These are phyloP conservation scores for Palythoa caribaeorum DNA, from an alignment of 92 coral and sea anemone species.

Conservation along the genomic window DNA sequence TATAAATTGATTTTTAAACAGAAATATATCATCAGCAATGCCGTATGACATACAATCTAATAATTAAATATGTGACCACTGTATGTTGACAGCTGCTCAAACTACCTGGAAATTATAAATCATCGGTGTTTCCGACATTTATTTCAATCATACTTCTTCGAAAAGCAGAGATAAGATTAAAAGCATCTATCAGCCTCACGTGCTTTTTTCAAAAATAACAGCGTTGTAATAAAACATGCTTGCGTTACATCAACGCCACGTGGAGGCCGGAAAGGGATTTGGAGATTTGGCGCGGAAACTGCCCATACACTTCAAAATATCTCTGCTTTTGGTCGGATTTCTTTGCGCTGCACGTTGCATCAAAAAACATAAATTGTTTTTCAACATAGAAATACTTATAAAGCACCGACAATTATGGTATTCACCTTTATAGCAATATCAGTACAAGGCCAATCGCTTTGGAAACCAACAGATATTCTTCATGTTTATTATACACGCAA, in stretches of 20 bases:
- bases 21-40: too few relatives aligned
- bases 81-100: too few relatives aligned
- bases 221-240: background rate
- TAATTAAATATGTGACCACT: too few relatives aligned
- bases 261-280: background rate
- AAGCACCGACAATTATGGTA: background rate
- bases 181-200: background rate
- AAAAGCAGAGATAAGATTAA: background rate
- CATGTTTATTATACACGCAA: background rate
- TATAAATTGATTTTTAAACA: too few relatives aligned
- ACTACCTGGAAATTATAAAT: too few relatives aligned
- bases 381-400: background rate
- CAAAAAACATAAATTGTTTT: background rate
- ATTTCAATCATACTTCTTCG: too few relatives aligned
- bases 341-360: background rate
- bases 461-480: background rate
- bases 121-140: too few relatives aligned
- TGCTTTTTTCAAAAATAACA: background rate
- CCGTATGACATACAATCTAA: too few relatives aligned
- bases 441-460: constrained; percentile 1
- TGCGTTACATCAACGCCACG: background rate
- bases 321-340: background rate
- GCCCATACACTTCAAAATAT: background rate
- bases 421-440: background rate
- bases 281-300: constrained; percentile 3